Percentiles rank a stretch among this genome's conserved stretches.
Evolutionary conservation across 1,140 invertebrate species (phyloP).

Genomic region (Melanaphis sacchari): DNA sequence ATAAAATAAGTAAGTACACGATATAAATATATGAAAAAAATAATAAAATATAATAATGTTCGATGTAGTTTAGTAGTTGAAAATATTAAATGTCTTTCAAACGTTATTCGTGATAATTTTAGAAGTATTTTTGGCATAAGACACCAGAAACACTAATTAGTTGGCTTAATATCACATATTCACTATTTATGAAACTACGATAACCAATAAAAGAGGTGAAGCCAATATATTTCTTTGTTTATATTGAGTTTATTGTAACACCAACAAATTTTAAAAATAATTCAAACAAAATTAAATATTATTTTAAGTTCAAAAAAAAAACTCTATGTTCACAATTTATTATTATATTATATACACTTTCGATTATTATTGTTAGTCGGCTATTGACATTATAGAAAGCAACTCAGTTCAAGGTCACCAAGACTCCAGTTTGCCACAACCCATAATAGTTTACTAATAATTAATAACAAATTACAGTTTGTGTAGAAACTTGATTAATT

Average conservation of each 20-base stretch:
- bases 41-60: neutral
- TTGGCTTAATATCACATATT: neutral
- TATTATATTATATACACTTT: neutral
- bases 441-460: neutral
- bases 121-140: neutral
- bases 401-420: neutral
- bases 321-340: neutral
- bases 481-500: neutral
- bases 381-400: neutral
- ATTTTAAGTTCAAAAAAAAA: too few species aligned
- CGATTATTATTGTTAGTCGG: conserved; percentile 33
- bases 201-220: neutral
- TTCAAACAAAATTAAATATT: neutral
- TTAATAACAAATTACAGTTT: neutral
- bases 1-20: neutral
- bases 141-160: neutral
- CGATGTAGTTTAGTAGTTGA: neutral
- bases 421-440: neutral
- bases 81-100: neutral
- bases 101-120: neutral
- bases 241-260: neutral
- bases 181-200: neutral
- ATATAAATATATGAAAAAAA: neutral
- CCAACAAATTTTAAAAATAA: neutral
- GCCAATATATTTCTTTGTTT: neutral